Conservation (phyloP, 2,797 vertebrate genomes). For the Leptoclinus maculatus region DNA sequence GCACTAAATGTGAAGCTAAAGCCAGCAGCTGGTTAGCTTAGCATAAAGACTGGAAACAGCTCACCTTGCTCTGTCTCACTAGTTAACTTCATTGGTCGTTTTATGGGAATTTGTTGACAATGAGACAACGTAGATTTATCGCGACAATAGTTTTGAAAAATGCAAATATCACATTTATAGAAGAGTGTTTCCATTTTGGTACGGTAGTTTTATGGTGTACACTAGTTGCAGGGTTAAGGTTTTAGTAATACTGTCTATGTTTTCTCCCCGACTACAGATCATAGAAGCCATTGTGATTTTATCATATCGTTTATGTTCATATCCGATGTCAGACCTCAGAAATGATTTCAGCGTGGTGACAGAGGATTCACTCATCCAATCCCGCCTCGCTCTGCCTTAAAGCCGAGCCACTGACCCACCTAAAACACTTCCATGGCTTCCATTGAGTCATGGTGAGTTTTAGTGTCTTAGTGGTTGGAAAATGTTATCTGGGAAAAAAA, state of each 20-base stretch:
- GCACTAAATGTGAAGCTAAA: neutral
- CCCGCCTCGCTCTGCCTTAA: constrained; percentile 17
- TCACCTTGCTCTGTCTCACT: neutral
- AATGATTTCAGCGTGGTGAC: constrained; percentile 4
- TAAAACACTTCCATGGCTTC: constrained; percentile 62
- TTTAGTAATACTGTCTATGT: constrained; percentile 2
- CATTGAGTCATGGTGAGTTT: constrained; percentile 39
- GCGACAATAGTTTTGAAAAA: constrained; percentile 16
- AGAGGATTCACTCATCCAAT: constrained; percentile 1
- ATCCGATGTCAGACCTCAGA: constrained; percentile 32
- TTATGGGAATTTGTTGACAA: constrained; percentile 13
- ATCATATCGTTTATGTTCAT: constrained; percentile 1
- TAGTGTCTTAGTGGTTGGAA: constrained; percentile 39
- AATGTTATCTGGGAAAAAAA: constrained; percentile 25
- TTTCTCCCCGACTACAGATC: constrained; percentile 18
- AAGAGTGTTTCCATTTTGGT: neutral
- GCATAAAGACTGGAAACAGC: neutral
- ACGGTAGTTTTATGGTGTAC: neutral
- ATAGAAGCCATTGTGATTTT: constrained; percentile 12
- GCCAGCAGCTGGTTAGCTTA: neutral
- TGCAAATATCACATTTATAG: constrained; percentile 29
- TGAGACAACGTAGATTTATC: neutral
- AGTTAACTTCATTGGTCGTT: constrained; percentile 8
- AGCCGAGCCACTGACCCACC: constrained; percentile 42
- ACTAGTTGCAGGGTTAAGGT: constrained; percentile 38